These are phyloP conservation scores for Stenodema calcarata DNA, from an alignment of 2,888 invertebrate genomes.

Conservation along the genomic window DNA sequence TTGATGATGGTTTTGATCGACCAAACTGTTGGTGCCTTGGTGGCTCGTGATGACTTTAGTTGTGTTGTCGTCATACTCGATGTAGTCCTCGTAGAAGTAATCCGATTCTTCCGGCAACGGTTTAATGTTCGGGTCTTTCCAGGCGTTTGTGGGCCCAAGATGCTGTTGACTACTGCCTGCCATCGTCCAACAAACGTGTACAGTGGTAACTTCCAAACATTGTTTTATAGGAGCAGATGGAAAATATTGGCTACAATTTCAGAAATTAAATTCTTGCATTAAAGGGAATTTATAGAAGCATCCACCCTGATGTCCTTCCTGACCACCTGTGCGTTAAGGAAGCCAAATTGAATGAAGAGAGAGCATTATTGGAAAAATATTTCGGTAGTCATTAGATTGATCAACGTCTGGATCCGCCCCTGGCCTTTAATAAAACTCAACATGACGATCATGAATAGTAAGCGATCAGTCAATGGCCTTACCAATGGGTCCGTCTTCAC, in stretches of 20 bases:
- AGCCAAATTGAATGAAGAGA: too few species aligned
- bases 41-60: slow-evolving; percentile 34
- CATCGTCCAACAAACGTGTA: background rate
- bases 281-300: too few species aligned
- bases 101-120: slow-evolving; percentile 78
- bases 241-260: too few species aligned
- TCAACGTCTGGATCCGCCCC: too few species aligned
- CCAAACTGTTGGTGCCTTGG: slow-evolving; percentile 23
- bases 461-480: background rate
- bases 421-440: background rate
- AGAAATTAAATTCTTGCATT: too few species aligned
- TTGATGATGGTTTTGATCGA: slow-evolving; percentile 18
- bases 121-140: slow-evolving; percentile 54
- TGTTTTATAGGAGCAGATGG: too few species aligned
- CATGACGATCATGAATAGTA: background rate
- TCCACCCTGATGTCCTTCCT: too few species aligned
- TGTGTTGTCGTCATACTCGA: slow-evolving; percentile 74
- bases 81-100: slow-evolving; percentile 83
- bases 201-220: slow-evolving; percentile 7
- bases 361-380: too few species aligned
- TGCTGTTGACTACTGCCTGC: background rate
- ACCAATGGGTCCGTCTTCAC: slow-evolving; percentile 65
- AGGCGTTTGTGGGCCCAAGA: slow-evolving; percentile 26
- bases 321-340: too few species aligned
- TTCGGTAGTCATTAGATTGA: too few species aligned